Evolutionary conservation across 2,797 vertebrate species (phyloP), one percentile per base, ranked within the genome.

Genomic region (Gymnothorax javanicus): DNA sequence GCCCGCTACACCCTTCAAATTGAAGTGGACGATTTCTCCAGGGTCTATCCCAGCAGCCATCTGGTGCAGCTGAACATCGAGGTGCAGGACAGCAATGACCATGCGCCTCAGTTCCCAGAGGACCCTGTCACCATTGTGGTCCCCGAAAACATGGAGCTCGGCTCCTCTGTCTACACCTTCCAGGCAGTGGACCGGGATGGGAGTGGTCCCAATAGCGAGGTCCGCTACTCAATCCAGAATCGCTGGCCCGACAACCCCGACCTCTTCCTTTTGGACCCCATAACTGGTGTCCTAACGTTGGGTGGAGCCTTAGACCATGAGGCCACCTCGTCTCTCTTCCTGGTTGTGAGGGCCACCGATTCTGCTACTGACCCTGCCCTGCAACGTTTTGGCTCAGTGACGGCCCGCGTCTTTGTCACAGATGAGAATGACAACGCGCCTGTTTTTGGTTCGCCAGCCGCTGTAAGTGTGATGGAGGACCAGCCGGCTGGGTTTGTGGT

Each of bases 371-470:
- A 99, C 4, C 77, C 92, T 5, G 96, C 95, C 86, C 96, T 97
- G 91, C 97, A 97, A 50, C 97, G 94, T 83, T 96, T 97, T 3
- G 96, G 97, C 0, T 97, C 97, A 0, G 97, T 98, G 81, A 98
- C 99, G 0, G 98, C 97, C 0, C 96, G 97, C 0, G 93, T 99
- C 3, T 99, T 98, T 0, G 96, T 99, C 84, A 97, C 96, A 0
- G 99, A 99, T 0, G 97, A 98, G 88, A 99, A 99, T 0, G 99
- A 99, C 94, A 99, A 99, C 0, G 88, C 87, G 0, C 98, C 98
- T 0, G 75, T 92, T 25, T 99, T 99, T 91, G 96, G 95, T 84
- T 98, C 98, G 0, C 98, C 97, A 0, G 93, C 96, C 0, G 92
- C 95, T 0, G 96, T 98, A 89, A 97, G 96, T 12, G 91, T 99